Percentiles rank a stretch among this genome's conserved stretches.
Conservation (phyloP, 2,797 vertebrate species). For the Betta splendens region DNA sequence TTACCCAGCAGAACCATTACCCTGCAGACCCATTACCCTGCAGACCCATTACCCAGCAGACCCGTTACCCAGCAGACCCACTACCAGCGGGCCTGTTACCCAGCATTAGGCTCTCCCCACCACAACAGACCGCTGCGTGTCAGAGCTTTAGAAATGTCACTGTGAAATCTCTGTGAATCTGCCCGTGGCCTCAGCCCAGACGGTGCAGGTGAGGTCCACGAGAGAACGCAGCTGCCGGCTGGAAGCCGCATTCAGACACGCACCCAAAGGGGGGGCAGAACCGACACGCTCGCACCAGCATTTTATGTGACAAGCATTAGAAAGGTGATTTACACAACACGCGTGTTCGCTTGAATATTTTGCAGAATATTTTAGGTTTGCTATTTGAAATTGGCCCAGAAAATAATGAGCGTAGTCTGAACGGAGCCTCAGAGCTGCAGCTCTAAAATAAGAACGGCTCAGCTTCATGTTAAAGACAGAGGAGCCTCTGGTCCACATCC, state of each 20-base stretch:
- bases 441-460: too few species aligned
- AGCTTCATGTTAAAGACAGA: too few species aligned
- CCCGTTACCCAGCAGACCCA: too few species aligned
- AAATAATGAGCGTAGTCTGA: slow-evolving; percentile 67
- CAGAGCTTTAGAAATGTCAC: slow-evolving; percentile 66
- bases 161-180: slow-evolving; percentile 71
- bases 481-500: too few species aligned
- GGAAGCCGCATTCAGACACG: slow-evolving; percentile 83
- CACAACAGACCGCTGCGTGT: slow-evolving; percentile 68
- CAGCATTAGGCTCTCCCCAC: slow-evolving; percentile 69
- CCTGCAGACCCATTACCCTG: too few species aligned
- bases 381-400: slow-evolving; percentile 63
- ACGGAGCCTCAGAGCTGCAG: too few species aligned
- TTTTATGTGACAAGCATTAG: slow-evolving; percentile 85
- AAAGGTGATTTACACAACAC: slow-evolving; percentile 82
- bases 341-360: slow-evolving; percentile 74
- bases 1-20: too few species aligned
- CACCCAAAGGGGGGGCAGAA: slow-evolving; percentile 64
- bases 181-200: slow-evolving; percentile 64
- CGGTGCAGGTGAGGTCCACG: slow-evolving; percentile 77
- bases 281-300: slow-evolving; percentile 77
- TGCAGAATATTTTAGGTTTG: slow-evolving; percentile 76
- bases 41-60: too few species aligned
- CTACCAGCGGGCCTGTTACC: slow-evolving; percentile 78
- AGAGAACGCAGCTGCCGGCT: slow-evolving; percentile 69